Conservation (phyloP, 2,797 vertebrate genomes). For the Coccyzus lansbergi region DNA sequence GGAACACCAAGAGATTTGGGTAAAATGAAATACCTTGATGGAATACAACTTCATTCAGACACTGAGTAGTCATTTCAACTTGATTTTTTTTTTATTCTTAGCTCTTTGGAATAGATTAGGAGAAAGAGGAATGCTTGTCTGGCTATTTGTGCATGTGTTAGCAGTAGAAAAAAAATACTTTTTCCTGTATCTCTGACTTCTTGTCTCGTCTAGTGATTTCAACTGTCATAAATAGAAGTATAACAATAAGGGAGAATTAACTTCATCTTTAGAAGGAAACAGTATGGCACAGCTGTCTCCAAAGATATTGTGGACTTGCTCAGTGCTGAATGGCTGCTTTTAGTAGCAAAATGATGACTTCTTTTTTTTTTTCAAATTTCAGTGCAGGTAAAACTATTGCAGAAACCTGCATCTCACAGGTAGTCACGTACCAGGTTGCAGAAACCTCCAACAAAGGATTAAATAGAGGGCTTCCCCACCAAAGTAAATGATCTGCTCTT, state of each 20-base stretch:
- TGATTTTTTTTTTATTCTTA: not conserved
- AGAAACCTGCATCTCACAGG: not conserved
- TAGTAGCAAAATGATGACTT: not conserved
- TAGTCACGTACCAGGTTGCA: not conserved
- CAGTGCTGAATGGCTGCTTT: not conserved
- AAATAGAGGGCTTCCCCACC: not conserved
- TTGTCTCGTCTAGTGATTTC: slow-evolving; percentile 4
- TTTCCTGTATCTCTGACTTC: not conserved
- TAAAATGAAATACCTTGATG: not conserved
- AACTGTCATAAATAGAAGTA: not conserved
- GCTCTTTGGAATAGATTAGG: not conserved
- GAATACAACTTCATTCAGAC: not conserved
- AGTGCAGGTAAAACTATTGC: not conserved
- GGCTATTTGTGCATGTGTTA: not conserved
- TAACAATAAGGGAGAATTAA: not conserved
- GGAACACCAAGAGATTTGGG: not conserved
- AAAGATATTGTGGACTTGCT: not conserved
- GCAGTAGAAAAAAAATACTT: not conserved
- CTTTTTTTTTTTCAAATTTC: not conserved
- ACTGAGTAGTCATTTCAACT: not conserved
- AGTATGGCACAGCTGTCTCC: not conserved
- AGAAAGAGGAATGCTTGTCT: not conserved
- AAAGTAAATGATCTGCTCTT: not conserved
- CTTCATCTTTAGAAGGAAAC: not conserved
- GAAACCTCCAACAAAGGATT: not conserved